These are phyloP conservation scores for Lonchura striata DNA, from an alignment of 2,113 vertebrate species.

Conservation along the genomic window DNA sequence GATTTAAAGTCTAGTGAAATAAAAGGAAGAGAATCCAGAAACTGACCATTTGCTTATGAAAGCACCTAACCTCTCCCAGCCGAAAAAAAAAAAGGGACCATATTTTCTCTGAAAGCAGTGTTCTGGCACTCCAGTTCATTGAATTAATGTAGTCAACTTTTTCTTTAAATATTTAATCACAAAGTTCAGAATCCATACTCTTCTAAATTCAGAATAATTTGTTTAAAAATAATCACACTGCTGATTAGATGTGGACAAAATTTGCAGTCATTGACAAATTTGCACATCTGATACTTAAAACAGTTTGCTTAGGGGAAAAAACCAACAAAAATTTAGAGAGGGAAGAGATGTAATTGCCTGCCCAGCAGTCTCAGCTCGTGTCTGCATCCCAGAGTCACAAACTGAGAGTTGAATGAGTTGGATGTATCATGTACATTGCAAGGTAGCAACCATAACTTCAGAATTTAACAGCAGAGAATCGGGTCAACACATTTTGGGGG, in stretches of 20 bases:
- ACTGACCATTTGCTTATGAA: background rate
- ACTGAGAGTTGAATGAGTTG: background rate
- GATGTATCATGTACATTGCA: background rate
- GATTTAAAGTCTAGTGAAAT: background rate
- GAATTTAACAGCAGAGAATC: background rate
- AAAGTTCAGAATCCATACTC: background rate
- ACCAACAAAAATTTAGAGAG: background rate
- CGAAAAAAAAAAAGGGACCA: background rate
- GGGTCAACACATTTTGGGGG: background rate
- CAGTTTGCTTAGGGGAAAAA: background rate
- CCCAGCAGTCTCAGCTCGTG: background rate
- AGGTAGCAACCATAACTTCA: background rate
- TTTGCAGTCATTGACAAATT: background rate
- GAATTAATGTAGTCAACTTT: background rate
- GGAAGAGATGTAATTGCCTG: background rate
- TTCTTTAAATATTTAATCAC: background rate
- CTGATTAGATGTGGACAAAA: background rate
- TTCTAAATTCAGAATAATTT: background rate
- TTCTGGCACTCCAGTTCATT: background rate
- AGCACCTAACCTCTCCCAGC: background rate
- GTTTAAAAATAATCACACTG: background rate
- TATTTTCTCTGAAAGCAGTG: background rate
- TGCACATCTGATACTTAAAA: background rate
- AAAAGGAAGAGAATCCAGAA: background rate
- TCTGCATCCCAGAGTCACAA: background rate